Evolutionary conservation across 1,140 invertebrate genomes (phyloP), one percentile per base, ranked within the genome.

Genomic region (Alviniconcha marisindica): DNA sequence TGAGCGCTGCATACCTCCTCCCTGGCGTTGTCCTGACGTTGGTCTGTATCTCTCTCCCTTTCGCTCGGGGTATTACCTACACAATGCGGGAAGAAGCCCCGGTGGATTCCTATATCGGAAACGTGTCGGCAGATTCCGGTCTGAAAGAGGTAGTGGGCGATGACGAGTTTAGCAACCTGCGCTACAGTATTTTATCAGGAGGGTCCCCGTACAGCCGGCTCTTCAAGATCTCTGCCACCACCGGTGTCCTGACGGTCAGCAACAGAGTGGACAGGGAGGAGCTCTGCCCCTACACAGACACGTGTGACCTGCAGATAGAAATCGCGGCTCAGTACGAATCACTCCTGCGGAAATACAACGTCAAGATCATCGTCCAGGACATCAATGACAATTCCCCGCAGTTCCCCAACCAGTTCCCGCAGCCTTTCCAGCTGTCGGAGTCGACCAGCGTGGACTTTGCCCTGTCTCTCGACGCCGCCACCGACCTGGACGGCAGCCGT

Each of bases 381-480:
- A 96, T 96, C 4, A 99, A 99, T 91, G 98, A 99, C 94, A 98
- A 99, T 92, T 95, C 96, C 10, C 98, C 98, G 0, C 93, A 95
- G 21, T 99, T 99, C 93, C 82, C 84, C 2, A 81, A 54, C n/a
- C 77, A 76, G 28, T 86, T 88, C 24, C 18, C 42, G 44, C 33
- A 85, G 4, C 66, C 71, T 15, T 33, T 91, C 15, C 71, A 84
- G 42, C 86, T 92, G 33, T 83, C 85, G 1, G 91, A 96, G 95
- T 83, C 88, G 1, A 84, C 86, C 14, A 66, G 88, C 42, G 79
- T 86, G 10, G 85, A 87, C 0, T 94, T 96, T 36, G 96, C 97
- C 92, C 96, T 96, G 0, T 93, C 36, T 96, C 96, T 91, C 81
- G 85, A 51, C 40, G 78, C 54, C 48, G 90, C 84, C 82, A 88